Evolutionary conservation across 2,113 vertebrate species (phyloP), one percentile per base, ranked within the genome.

Genomic region (Xiphophorus hellerii): DNA sequence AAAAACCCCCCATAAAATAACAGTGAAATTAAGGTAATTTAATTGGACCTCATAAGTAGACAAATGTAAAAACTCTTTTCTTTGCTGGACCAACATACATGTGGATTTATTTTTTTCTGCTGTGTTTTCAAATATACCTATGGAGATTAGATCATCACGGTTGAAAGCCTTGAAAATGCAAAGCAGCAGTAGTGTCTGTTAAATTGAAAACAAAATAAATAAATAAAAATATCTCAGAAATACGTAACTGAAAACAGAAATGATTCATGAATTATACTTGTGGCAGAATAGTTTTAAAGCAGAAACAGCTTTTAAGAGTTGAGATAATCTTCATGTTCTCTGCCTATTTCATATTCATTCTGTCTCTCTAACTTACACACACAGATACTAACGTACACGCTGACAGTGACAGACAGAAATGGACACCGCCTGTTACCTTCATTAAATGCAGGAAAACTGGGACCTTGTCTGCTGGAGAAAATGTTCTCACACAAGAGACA

Each of bases 401-500:
- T 9, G 14, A 66, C 48, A n/a, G 27, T 17, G 35, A 33, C 4
- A 5, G 31, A 60, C 28, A 0, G 22, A 28, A 10, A 63, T 35
- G 12, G 1, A 9, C 77, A 74, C 66, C 29, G 66, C 3, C 67
- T 28, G 37, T 66, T 73, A 60, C 77, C 66, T 71, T 28, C 35
- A 66, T 66, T 42, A 39, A 37, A 66, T n/a, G 10, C 65, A 42
- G 35, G 58, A 35, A 15, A 31, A 44, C 54, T 31, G 30, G 48
- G 44, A 42, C 44, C 44, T 48, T 48, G 44, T 20, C 44, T 48
- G 44, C 17, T 48, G 27, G 65, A 73, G 37, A 22, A 31, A 42
- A 29, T 22, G 33, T 66, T 71, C 63, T 69, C 64, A 20, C 25
- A n/a, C 0, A 58, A 27, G 48, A 29, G 63, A 67, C 64, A 62